Percentiles rank a stretch among this genome's conserved stretches.
Evolutionary conservation across 2,113 vertebrate genomes (phyloP).

Genomic region (Oreochromis spilurus): DNA sequence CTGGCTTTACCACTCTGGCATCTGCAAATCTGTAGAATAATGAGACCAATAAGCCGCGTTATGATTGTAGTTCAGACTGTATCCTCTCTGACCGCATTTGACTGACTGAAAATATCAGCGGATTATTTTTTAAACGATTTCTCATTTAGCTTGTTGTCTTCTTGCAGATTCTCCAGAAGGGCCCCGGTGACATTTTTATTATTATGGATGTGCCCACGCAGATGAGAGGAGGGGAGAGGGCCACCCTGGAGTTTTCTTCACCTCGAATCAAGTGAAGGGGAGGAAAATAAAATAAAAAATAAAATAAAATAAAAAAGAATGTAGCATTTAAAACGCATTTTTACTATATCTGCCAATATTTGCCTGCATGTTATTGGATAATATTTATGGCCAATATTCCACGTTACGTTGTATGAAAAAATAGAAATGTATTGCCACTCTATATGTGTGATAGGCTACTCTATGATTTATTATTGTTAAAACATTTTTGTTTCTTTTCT

Average conservation of each 20-base stretch:
- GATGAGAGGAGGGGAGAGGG: constrained; percentile 47
- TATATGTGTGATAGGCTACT: neutral
- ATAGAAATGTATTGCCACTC: neutral
- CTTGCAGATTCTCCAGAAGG: constrained; percentile 50
- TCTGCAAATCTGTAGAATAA: constrained; percentile 24
- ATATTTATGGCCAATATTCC: neutral
- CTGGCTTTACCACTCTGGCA: neutral
- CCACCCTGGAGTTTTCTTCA: constrained; percentile 42
- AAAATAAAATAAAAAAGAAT: neutral
- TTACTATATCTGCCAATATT: neutral
- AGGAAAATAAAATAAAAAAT: neutral
- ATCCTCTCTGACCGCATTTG: constrained; percentile 24
- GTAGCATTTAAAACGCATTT: neutral
- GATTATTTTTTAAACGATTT: constrained; percentile 56
- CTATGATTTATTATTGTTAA: neutral
- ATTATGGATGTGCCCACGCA: constrained; percentile 65
- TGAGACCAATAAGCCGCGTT: constrained; percentile 14
- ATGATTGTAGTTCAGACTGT: neutral
- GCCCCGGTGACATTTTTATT: constrained; percentile 63
- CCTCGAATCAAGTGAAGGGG: neutral
- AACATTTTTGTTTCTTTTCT: neutral
- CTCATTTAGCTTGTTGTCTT: constrained; percentile 62
- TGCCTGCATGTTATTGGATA: neutral
- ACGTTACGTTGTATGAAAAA: neutral
- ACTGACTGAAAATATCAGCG: constrained; percentile 41